phyloP scores from a whole-genome alignment of 2,888 invertebrate genomes.

The Dynastes tityus region DNA sequence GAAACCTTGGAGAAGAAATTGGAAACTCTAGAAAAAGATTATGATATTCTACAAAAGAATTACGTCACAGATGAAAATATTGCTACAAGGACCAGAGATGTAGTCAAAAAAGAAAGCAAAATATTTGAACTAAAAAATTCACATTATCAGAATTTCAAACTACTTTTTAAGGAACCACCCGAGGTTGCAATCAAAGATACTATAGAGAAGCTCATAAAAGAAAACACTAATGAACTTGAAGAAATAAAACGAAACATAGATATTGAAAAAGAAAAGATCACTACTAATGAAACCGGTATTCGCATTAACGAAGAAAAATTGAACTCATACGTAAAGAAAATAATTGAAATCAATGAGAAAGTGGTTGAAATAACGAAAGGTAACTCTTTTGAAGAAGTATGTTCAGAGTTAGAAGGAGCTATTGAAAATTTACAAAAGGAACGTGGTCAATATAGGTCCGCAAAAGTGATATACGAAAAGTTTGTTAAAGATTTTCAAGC shows the following conservation, averaged over 20 bases:
- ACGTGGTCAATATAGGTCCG: slow-evolving; percentile 80
- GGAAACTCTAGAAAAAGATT: slow-evolving; percentile 77
- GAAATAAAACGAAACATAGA: slow-evolving; percentile 39
- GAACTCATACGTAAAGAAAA: slow-evolving; percentile 75
- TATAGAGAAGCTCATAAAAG: slow-evolving; percentile 72
- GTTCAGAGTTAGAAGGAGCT: slow-evolving; percentile 76
- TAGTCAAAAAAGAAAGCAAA: slow-evolving; percentile 74
- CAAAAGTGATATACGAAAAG: slow-evolving; percentile 80
- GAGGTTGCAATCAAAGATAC: slow-evolving; percentile 75
- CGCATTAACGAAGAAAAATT: slow-evolving; percentile 77
- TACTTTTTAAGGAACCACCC: slow-evolving; percentile 78
- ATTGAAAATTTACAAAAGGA: slow-evolving; percentile 80
- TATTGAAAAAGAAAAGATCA: slow-evolving; percentile 71
- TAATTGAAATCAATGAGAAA: slow-evolving; percentile 66
- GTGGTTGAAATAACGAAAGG: slow-evolving; percentile 71
- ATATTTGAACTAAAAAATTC: slow-evolving; percentile 78
- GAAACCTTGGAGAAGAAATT: slow-evolving; percentile 75
- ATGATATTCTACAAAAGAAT: slow-evolving; percentile 75
- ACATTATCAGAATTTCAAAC: slow-evolving; percentile 77
- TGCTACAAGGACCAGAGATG: slow-evolving; percentile 73
- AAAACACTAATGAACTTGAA: slow-evolving; percentile 62
- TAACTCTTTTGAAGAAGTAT: slow-evolving; percentile 77
- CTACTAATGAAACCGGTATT: slow-evolving; percentile 77
- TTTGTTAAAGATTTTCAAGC: slow-evolving; percentile 80
- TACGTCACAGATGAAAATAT: slow-evolving; percentile 76